Evolutionary conservation across 2,888 invertebrate genomes (phyloP), one percentile per base, ranked within the genome.

Genomic region (Carcina quercana): DNA sequence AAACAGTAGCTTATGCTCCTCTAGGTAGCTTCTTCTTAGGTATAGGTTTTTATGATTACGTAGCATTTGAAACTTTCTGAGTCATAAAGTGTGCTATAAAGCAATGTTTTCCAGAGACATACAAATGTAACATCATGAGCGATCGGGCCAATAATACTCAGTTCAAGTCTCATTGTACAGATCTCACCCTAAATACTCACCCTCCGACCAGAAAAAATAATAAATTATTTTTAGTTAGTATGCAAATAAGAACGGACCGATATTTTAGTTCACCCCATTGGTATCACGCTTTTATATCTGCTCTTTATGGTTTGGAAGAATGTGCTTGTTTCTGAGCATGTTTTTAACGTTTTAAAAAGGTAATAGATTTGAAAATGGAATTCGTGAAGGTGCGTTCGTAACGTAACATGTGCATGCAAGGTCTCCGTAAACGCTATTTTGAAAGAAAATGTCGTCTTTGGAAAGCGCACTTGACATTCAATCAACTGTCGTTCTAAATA

Each of bases 181-280:
- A 61, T 59, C 63, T 58, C 74, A 73, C 79, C 82, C 80, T 65
- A 76, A 62, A 57, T 53, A 49, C 51, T 59, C 69, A 61, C 68
- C 82, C 80, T 80, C 70, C 60, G 69, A n/a, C n/a, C n/a, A 68
- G 68, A 73, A 82, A 83, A 80, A 80, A 82, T 82, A 82, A 83
- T 82, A 83, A 82, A 82, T 82, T 82, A 83, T 82, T 83, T n/a
- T 83, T 83, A 83, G 82, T 83, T 82, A 83, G 80, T 82, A 83
- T 83, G 83, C 83, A 83, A 83, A 83, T 83, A 78, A 75, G 79
- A 57, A 49, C 54, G 62, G 69, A 56, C 75, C 74, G 76, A 82
- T 78, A 75, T 80, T 79, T 76, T 76, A 74, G 74, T 66, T 76
- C 79, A 79, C 80, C 82, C 82, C 75, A 78, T 74, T 65, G 72